Evolutionary conservation across 2,113 vertebrate genomes (phyloP), one percentile per base, ranked within the genome.

Genomic region (Tachysurus fulvidraco): DNA sequence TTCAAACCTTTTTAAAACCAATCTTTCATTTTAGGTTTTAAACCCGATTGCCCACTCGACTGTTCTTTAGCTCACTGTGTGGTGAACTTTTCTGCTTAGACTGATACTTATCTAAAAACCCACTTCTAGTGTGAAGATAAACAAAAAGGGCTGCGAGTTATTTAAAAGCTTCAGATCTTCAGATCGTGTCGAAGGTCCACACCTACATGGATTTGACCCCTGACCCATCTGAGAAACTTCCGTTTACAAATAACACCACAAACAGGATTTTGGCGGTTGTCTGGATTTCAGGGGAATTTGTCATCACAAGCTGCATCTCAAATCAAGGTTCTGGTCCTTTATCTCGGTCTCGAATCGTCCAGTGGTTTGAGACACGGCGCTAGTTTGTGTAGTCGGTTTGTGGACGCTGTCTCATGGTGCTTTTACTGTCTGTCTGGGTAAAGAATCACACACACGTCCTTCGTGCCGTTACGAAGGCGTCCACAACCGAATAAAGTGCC

Each of bases 101-200:
- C n/a, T 3, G n/a, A 83, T 83, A 13, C 71, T 83, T 30, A 71
- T 71, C 82, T 71, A 52, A 54, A 69, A 55, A 83, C 60, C 25
- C 41, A 30, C 10, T 12, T n/a, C 59, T 50, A 36, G 12, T 65
- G 25, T 65, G 36, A 13, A 36, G 81, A 30, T 69, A 9, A 52
- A 69, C 16, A 54, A 55, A 30, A 36, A 30, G 14, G 6, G 12
- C 25, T 67, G 46, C 1, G 64, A 67, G n/a, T 6, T 64, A 50
- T 30, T 83, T 5, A 10, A 36, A 36, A 36, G 36, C 46, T 83
- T 82, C 30, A 54, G n/a, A 28, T 8, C n/a, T 17, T 57, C 28
- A 57, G 52, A 41, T 23, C 23, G 62, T 83, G 16, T 16, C 4
- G n/a, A 25, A 28, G 73, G 23, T 25, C 25, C 21, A 73, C 8